These are phyloP conservation scores for Mongoloraphidia duomilia DNA, from an alignment of 2,888 invertebrate species.

Conservation along the genomic window DNA sequence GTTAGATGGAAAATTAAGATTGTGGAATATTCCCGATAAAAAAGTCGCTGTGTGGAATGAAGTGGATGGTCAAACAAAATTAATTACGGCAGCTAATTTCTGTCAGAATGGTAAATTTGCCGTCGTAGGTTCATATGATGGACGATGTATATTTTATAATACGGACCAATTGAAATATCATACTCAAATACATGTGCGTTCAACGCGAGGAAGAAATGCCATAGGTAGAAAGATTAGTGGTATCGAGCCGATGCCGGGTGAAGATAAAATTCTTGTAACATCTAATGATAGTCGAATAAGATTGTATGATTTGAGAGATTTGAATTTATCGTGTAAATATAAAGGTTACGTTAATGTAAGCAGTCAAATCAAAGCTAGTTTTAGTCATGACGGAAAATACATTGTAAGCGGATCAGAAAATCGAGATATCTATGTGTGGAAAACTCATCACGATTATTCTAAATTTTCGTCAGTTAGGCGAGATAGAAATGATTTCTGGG, in stretches of 20 bases:
- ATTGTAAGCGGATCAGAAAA: slow-evolving; percentile 96
- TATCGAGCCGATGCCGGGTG: slow-evolving; percentile 91
- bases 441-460: slow-evolving; percentile 89
- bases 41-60: slow-evolving; percentile 98
- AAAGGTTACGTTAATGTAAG: slow-evolving; percentile 74
- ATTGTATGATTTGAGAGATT: slow-evolving; percentile 86
- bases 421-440: slow-evolving; percentile 96
- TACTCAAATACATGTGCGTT: slow-evolving; percentile 92
- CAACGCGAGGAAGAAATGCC: slow-evolving; percentile 89
- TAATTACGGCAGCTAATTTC: slow-evolving; percentile 95
- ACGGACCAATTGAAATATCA: slow-evolving; percentile 97
- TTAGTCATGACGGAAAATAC: slow-evolving; percentile 94
- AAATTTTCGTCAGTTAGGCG: slow-evolving; percentile 84
- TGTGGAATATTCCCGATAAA: slow-evolving; percentile 99
- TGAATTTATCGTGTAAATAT: slow-evolving; percentile 70
- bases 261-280: slow-evolving; percentile 91
- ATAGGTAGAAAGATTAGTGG: slow-evolving; percentile 93
- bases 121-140: slow-evolving; percentile 96
- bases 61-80: slow-evolving; percentile 82
- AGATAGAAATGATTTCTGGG: slow-evolving; percentile 96
- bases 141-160: slow-evolving; percentile 94
- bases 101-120: slow-evolving; percentile 97
- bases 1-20: slow-evolving; percentile 89
- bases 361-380: slow-evolving; percentile 94
- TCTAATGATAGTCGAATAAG: slow-evolving; percentile 96